A percentile compares a stretch with the other conserved stretches of the same genome.
Evolutionary conservation across 2,888 invertebrate genomes (phyloP).

Genomic region (Acleris cristana): DNA sequence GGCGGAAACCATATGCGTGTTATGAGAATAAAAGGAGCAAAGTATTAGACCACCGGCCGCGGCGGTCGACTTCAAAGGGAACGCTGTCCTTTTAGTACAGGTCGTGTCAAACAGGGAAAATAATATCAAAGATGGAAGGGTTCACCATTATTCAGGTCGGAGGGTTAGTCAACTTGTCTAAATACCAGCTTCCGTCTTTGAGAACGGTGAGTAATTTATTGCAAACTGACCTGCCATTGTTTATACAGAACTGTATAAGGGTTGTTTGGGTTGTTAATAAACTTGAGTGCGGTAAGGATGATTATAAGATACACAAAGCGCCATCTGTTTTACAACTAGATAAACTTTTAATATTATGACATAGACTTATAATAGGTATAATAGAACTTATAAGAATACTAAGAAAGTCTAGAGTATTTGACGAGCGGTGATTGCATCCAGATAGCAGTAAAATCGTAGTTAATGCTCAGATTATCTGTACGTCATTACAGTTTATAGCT

Average conservation of each 20-base stretch:
- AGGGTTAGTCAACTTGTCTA: neutral
- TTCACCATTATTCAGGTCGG: constrained; percentile 9
- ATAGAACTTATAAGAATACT: neutral
- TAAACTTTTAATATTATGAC: neutral
- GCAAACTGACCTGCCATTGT: neutral
- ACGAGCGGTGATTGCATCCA: constrained; percentile 14
- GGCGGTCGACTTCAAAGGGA: constrained; percentile 73
- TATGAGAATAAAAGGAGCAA: constrained; percentile 66
- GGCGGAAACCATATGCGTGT: constrained; percentile 69
- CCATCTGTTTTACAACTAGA: neutral
- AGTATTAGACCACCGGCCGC: constrained; percentile 74
- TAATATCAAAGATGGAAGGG: constrained; percentile 22
- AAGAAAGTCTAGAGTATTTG: neutral
- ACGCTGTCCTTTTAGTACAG: constrained; percentile 25
- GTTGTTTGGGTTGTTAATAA: too few species aligned
- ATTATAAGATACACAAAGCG: neutral
- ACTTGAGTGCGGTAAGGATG: too few species aligned
- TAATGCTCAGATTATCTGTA: constrained; percentile 12
- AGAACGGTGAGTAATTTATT: neutral
- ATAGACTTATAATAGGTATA: neutral
- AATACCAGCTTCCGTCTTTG: constrained; percentile 7
- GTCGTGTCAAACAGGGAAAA: constrained; percentile 29
- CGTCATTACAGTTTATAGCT: constrained; percentile 23
- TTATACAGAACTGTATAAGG: neutral
- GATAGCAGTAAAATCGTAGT: constrained; percentile 8